Base-by-base conservation (phyloP, 2,797 vertebrate genomes). In the Acrossocheilus fasciatus region DNA sequence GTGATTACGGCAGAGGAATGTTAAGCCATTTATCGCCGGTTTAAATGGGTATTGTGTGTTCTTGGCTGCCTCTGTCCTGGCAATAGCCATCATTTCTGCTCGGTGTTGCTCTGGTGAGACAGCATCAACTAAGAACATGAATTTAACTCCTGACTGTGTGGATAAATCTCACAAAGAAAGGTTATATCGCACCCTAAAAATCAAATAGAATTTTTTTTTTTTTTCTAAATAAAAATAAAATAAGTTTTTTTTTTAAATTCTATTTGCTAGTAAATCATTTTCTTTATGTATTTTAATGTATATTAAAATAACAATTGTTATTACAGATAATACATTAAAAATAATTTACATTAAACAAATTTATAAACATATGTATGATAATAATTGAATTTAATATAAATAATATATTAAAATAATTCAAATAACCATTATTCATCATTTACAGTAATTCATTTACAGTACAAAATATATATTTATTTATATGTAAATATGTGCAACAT, bases 1-100 rank as follows among this genome's bases (percentile, higher is more conserved):
- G 57, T 14, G 54, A 12, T 78, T 26, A 64, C 11, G 59, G 59
- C 36, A 73, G 70, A 30, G 39, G n/a, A 83, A 83, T 62, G 52
- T 83, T 83, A 34, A 47, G 54, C 7, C 59, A 80, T 80, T 34
- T 34, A 68, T 64, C 1, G 18, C 41, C 11, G 26, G 17, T 30
- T 72, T 43, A 72, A 43, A 18, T 1, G 5, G 17, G 17, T 11
- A 26, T n/a, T 83, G 57, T 84, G 54, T 76, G 30, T 6, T 39
- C 43, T 82, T 18, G 68, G 66, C 66, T 72, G 66, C 20, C 9
- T 70, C 34, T 59, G 20, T 70, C 47, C 57, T 76, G 82, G 7
- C 43, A 50, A 66, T 66, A 50, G 57, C 20, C 14, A 39, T 23
- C 36, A 30, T 26, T 66, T 64, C 34, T 26, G 72, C 43, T n/a